Percentiles rank a stretch among this genome's conserved stretches.
Conservation (phyloP, 2,113 vertebrate species). For the Jaculus jaculus region DNA sequence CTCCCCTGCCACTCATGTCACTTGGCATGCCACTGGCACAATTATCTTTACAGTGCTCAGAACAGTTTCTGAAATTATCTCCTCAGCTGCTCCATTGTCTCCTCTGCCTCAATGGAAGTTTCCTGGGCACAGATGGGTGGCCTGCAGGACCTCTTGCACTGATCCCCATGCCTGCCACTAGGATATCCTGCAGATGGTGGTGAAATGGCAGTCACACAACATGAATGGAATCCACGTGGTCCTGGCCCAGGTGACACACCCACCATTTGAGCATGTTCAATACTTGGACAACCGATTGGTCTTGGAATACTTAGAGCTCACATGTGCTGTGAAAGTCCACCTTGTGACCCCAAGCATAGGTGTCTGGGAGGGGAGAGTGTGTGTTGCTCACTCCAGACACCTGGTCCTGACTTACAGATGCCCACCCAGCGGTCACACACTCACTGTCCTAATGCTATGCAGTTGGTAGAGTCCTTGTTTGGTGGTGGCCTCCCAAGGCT, state of each 20-base stretch:
- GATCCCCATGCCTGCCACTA: neutral
- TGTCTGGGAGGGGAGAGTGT: neutral
- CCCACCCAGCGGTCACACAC: neutral
- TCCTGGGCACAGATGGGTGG: neutral
- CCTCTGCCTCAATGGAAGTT: neutral
- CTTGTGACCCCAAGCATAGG: neutral
- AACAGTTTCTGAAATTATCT: neutral
- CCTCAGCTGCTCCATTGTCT: neutral
- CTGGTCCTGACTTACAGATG: neutral
- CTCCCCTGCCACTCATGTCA: neutral
- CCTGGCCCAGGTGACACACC: neutral
- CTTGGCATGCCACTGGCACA: neutral
- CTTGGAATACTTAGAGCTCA: neutral
- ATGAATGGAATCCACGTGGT: neutral
- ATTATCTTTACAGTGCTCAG: neutral
- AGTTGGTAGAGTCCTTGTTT: neutral
- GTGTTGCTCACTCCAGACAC: neutral
- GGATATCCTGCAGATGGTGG: neutral
- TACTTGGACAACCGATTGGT: neutral
- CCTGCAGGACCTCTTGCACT: neutral
- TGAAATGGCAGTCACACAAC: neutral
- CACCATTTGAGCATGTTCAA: neutral
- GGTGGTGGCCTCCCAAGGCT: neutral
- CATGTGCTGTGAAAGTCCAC: neutral
- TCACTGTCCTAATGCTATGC: neutral